A percentile compares a stretch with the other conserved stretches of the same genome.
These are phyloP conservation scores for Isaurus tuberculatus DNA, from an alignment of 92 coral and sea anemone genomes.

Conservation along the genomic window DNA sequence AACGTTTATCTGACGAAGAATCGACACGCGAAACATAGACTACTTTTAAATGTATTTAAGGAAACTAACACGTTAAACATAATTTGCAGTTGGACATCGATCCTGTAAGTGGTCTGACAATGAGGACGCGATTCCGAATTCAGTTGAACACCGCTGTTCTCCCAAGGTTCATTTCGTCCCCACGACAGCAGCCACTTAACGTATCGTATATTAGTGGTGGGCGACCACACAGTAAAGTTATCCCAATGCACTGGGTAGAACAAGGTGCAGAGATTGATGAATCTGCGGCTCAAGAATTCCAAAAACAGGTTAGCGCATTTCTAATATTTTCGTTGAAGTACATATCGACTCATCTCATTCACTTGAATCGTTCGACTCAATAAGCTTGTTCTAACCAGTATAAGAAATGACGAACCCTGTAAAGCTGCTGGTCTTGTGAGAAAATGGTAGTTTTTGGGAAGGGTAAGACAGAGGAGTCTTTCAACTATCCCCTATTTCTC, in stretches of 20 bases:
- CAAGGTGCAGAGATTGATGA: slow-evolving; percentile 68
- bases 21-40: neutral
- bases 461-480: too few species aligned
- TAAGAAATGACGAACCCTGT: too few species aligned
- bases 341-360: neutral
- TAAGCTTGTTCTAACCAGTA: neutral
- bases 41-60: neutral
- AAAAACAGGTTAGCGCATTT: slow-evolving; percentile 49
- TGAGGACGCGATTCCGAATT: slow-evolving; percentile 71
- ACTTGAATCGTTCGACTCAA: neutral
- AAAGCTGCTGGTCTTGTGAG: too few species aligned
- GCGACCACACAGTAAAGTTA: slow-evolving; percentile 48
- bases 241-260: slow-evolving; percentile 87
- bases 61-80: neutral
- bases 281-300: slow-evolving; percentile 34
- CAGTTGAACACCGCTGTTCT: slow-evolving; percentile 80
- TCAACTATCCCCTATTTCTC: too few species aligned
- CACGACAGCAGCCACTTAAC: slow-evolving; percentile 62
- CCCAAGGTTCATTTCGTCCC: slow-evolving; percentile 38
- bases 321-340: neutral
- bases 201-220: slow-evolving; percentile 48
- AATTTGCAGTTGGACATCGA: slow-evolving; percentile 79
- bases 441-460: too few species aligned
- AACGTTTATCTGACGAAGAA: neutral
- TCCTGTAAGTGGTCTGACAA: slow-evolving; percentile 77